Conservation (phyloP, 92 coral and sea anemone genomes). For the Chrysogorgia sp. region DNA sequence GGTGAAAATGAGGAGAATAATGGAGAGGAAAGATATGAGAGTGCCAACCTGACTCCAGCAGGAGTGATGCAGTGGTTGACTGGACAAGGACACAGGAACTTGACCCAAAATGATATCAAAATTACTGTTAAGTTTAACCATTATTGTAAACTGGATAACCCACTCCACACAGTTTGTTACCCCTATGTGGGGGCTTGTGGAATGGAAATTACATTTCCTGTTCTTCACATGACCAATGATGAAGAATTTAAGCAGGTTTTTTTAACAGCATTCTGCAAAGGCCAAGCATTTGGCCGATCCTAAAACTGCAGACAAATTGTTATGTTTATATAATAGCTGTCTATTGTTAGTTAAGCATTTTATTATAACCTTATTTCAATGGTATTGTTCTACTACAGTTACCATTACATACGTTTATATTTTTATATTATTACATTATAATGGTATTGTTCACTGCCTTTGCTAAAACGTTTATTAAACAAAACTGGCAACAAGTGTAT, state of each 20-base stretch:
- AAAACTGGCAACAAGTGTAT: too few relatives aligned
- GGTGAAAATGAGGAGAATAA: background rate
- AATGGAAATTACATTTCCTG: constrained; percentile 50
- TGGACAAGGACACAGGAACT: constrained; percentile 25
- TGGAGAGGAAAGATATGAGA: constrained; percentile 1
- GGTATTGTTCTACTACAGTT: too few relatives aligned
- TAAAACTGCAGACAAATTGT: too few relatives aligned
- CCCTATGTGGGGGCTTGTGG: constrained; percentile 53
- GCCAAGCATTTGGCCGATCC: constrained; percentile 23
- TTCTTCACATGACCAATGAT: constrained; percentile 39
- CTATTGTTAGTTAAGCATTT: too few relatives aligned
- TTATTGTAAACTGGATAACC: constrained; percentile 39
- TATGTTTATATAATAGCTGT: too few relatives aligned
- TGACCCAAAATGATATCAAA: background rate
- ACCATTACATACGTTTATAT: too few relatives aligned
- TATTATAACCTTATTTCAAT: too few relatives aligned
- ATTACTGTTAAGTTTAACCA: constrained; percentile 38
- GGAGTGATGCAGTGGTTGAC: constrained; percentile 37
- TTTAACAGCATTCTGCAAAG: constrained; percentile 9
- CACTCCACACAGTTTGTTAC: constrained; percentile 36
- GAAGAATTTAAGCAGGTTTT: constrained; percentile 22
- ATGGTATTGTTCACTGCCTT: too few relatives aligned
- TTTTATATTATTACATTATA: too few relatives aligned
- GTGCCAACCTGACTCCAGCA: constrained; percentile 16
- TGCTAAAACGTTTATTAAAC: too few relatives aligned